Evolutionary conservation across 1,140 invertebrate genomes (phyloP).

Genomic region (Ruditapes philippinarum): DNA sequence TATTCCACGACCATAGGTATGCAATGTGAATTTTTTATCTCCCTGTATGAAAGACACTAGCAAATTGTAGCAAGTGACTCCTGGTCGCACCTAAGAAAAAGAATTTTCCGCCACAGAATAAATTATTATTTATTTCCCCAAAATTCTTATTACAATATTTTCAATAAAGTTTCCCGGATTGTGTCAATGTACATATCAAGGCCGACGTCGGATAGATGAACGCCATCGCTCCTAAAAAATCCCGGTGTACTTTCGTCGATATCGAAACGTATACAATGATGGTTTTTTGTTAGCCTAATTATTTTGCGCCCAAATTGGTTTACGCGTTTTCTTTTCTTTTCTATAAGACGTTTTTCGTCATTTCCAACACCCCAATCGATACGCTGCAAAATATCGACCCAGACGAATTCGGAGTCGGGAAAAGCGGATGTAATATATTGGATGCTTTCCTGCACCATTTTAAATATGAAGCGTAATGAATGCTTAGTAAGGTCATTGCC

Average conservation of each 20-base stretch:
- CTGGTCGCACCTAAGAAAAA: not conserved
- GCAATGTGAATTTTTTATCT: not conserved
- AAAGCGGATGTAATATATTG: not conserved
- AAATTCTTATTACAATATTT: not conserved
- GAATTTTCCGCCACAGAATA: not conserved
- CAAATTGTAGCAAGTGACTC: too few species aligned
- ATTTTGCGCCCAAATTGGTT: constrained; percentile 33
- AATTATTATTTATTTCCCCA: not conserved
- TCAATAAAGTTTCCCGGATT: not conserved
- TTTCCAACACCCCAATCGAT: not conserved
- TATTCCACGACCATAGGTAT: too few species aligned
- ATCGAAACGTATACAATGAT: not conserved
- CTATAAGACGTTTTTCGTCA: not conserved
- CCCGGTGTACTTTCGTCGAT: not conserved
- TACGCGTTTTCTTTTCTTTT: constrained; percentile 20
- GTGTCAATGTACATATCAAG: constrained; percentile 16
- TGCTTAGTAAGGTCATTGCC: not conserved
- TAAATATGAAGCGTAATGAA: not conserved
- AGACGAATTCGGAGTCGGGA: not conserved
- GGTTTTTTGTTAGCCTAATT: not conserved
- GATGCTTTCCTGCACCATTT: not conserved
- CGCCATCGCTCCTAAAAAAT: constrained; percentile 20
- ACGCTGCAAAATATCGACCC: constrained; percentile 21
- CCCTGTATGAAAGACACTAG: too few species aligned
- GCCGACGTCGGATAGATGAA: constrained; percentile 36